Evolutionary conservation across 2,797 vertebrate species (phyloP).

Genomic region (Pantherophis alleghaniensis): DNA sequence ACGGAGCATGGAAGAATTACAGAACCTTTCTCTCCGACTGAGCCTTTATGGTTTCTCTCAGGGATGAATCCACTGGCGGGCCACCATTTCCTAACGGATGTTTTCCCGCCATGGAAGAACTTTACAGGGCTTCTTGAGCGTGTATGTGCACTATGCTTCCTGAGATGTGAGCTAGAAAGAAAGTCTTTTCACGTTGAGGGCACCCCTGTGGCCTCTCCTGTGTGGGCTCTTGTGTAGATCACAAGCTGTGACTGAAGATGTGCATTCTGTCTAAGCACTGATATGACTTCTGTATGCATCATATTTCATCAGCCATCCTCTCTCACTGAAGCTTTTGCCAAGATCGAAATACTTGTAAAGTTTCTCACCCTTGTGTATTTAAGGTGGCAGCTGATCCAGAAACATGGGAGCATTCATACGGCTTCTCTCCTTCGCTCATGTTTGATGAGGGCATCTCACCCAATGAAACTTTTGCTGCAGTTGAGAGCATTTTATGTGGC

Average conservation of each 20-base stretch:
- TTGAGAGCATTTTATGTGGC: slow-evolving; percentile 4
- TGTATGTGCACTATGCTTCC: not conserved
- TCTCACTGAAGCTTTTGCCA: not conserved
- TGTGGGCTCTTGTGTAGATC: not conserved
- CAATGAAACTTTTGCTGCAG: not conserved
- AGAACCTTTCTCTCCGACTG: not conserved
- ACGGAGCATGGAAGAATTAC: not conserved
- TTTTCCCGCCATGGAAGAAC: not conserved
- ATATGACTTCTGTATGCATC: not conserved
- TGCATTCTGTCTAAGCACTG: not conserved
- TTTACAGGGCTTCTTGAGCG: not conserved
- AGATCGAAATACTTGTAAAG: not conserved
- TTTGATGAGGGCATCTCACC: not conserved
- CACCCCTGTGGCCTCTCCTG: not conserved
- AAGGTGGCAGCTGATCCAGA: not conserved
- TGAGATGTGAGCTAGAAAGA: not conserved
- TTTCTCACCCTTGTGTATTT: not conserved
- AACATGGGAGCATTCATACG: not conserved
- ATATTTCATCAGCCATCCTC: not conserved
- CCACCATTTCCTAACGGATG: slow-evolving; percentile 33
- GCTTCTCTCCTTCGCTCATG: not conserved
- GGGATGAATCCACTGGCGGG: slow-evolving; percentile 4
- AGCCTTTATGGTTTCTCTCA: slow-evolving; percentile 23
- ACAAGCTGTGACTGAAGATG: not conserved
- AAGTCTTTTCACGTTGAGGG: not conserved